Evolutionary conservation across 2,888 invertebrate species (phyloP).

Genomic region (Dryobotodes eremita): DNA sequence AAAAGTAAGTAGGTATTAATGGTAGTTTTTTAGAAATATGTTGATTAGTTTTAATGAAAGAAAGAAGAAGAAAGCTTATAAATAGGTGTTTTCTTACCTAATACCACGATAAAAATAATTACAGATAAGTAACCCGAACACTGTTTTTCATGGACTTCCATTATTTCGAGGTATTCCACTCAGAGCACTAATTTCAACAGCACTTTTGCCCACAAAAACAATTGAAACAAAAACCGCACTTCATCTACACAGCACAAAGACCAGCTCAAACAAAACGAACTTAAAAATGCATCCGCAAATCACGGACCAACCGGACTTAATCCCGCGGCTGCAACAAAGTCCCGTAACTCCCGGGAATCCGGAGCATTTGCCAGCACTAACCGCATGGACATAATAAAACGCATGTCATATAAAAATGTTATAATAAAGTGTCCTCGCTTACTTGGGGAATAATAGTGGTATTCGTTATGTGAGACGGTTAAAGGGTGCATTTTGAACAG

Average conservation of each 20-base stretch:
- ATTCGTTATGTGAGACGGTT: slow-evolving; percentile 54
- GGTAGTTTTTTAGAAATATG: too few relatives aligned
- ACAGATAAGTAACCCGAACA: background rate
- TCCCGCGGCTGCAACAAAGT: slow-evolving; percentile 48
- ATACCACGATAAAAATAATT: background rate
- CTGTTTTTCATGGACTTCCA: background rate
- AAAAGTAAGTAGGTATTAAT: background rate
- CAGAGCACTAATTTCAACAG: too few relatives aligned
- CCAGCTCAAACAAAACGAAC: slow-evolving; percentile 34
- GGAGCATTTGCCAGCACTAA: slow-evolving; percentile 57
- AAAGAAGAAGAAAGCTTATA: background rate
- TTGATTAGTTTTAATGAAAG: background rate
- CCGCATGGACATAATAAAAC: slow-evolving; percentile 61
- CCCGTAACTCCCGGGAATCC: slow-evolving; percentile 48
- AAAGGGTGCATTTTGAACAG: slow-evolving; percentile 63
- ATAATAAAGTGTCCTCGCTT: slow-evolving; percentile 58
- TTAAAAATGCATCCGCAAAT: slow-evolving; percentile 56
- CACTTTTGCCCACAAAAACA: slow-evolving; percentile 10
- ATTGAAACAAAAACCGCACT: slow-evolving; percentile 27
- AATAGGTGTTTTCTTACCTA: background rate
- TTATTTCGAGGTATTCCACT: too few relatives aligned
- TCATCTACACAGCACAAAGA: slow-evolving; percentile 27
- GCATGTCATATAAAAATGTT: slow-evolving; percentile 63
- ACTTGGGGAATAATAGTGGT: slow-evolving; percentile 54
- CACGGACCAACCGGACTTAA: slow-evolving; percentile 46